Conservation (phyloP, 2,113 vertebrate genomes). For the Phrynosoma platyrhinos region DNA sequence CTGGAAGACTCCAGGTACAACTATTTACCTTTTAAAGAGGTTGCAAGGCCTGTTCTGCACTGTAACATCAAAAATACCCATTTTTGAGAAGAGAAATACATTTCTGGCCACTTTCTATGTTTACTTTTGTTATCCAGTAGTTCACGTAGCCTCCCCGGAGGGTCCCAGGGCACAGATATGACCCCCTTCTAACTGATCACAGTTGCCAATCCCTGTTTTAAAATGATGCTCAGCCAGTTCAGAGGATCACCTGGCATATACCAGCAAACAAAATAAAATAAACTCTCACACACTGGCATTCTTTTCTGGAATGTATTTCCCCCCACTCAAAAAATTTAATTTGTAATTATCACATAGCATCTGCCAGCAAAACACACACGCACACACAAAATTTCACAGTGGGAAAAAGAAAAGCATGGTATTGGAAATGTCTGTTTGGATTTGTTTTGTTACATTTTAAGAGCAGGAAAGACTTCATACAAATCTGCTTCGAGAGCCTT, state of each 20-base stretch:
- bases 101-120: too few relatives aligned
- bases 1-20: too few relatives aligned
- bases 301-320: constrained; percentile 3
- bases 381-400: neutral
- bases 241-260: neutral
- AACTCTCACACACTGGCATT: neutral
- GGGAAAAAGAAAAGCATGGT: neutral
- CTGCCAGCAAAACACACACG: constrained; percentile 1
- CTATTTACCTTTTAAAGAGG: too few relatives aligned
- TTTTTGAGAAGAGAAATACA: too few relatives aligned
- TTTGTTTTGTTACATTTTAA: neutral
- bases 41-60: too few relatives aligned
- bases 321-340: neutral
- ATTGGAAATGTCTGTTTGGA: neutral
- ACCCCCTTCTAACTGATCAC: too few relatives aligned
- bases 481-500: neutral
- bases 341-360: constrained; percentile 1
- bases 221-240: neutral
- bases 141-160: too few relatives aligned
- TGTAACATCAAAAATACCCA: too few relatives aligned
- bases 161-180: too few relatives aligned
- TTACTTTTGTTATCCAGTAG: too few relatives aligned
- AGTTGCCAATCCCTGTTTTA: too few relatives aligned
- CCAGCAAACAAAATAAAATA: neutral
- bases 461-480: neutral